Evolutionary conservation across 2,113 vertebrate species (phyloP).

Genomic region (Phalacrocorax aristotelis): DNA sequence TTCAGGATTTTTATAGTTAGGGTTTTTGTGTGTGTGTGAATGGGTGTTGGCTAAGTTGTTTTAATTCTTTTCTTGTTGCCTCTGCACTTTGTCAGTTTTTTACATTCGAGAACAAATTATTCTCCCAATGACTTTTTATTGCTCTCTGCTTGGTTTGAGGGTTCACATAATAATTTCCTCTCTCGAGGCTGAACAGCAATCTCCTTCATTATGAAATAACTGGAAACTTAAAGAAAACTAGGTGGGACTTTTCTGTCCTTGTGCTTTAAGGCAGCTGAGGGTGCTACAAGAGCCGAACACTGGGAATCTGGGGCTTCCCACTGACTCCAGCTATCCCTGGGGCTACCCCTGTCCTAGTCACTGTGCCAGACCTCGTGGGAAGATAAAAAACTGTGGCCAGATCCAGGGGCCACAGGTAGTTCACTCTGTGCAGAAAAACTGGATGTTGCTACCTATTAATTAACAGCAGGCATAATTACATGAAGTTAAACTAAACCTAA

Average conservation of each 20-base stretch:
- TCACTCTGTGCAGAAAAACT: background rate
- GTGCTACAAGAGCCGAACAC: rapidly evolving
- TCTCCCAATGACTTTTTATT: background rate
- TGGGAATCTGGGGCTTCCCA: background rate
- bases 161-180: background rate
- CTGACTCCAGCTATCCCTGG: no score
- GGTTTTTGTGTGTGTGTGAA: background rate
- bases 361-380: background rate
- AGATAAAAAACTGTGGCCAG: rapidly evolving
- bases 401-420: background rate
- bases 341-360: background rate
- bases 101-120: background rate
- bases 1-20: constrained; percentile 5
- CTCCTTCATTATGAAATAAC: background rate
- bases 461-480: background rate
- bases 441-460: background rate
- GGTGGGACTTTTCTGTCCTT: background rate
- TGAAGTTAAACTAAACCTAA: background rate
- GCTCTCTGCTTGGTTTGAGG: background rate
- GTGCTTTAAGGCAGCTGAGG: background rate
- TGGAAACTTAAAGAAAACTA: background rate
- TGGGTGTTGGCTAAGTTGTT: background rate
- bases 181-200: rapidly evolving
- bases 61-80: background rate
- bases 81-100: background rate